Base-by-base conservation (phyloP, 1,140 invertebrate species). In the Homalodisca vitripennis region DNA sequence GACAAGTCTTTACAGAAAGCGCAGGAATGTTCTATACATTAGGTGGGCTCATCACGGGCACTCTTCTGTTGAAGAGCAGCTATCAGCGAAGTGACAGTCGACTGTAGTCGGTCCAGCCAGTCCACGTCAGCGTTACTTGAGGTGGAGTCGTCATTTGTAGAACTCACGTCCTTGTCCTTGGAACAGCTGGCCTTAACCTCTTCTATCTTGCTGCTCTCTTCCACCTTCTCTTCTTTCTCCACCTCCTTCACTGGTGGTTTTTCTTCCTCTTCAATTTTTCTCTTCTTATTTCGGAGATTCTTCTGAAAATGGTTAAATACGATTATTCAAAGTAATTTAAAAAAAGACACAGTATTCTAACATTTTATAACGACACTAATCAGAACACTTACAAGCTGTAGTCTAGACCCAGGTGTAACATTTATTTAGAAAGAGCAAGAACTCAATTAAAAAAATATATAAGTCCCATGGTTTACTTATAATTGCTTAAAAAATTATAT, bases 31-130 rank as follows among this genome's bases (percentile, higher is more conserved):
- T 41, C 34, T 29, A 27, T 26, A 27, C 24, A 60, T 24, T 60
- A 60, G n/a, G 55, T 60, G 24, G 55, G 27, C 26, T 69, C 68
- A 41, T 69, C 57, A 17, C 57, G 57, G 3, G 53, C 62, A 12
- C 20, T 69, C 41, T 69, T 69, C n/a, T 69, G 68, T 17, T 51
- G 41, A 20, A 69, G 26, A 22, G 68, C 41, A 1, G 68, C 57
- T 20, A 69, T 47, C 1, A 69, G 57, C 3, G 68, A 13, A 20
- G 46, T 48, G 17, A 60, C 55, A 12, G 68, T 69, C 0, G 55
- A 17, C 22, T 69, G 34, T 3, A 69, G 57, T 26, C 32, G 34
- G 12, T 69, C 68, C 6, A 69, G 32, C 57, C 68, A 63, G 29
- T 69, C 60, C 12, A 64, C 55, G 17, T 60, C 30, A 12, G 12